Conservation (phyloP, 2,888 invertebrate species). For the Monochamus alternatus region DNA sequence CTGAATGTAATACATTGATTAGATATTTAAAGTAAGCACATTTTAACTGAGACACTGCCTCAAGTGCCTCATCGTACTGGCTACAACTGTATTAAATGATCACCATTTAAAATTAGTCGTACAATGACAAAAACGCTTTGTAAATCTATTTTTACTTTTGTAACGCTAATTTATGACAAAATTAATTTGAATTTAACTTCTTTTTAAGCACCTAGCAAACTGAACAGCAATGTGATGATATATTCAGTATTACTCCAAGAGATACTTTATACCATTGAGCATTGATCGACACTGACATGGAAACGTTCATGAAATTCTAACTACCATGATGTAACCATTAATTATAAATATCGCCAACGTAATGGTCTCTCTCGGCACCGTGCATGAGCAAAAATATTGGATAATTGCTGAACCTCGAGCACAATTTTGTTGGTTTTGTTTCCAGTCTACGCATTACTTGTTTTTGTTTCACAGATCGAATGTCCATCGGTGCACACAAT, state of each 20-base stretch:
- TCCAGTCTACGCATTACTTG: neutral
- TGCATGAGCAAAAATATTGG: constrained; percentile 21
- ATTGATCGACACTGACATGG: constrained; percentile 31
- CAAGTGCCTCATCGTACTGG: too few species aligned
- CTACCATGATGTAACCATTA: constrained; percentile 24
- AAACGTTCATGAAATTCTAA: constrained; percentile 29
- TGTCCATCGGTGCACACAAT: neutral
- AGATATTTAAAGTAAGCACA: too few species aligned
- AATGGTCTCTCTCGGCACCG: constrained; percentile 13
- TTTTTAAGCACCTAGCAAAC: neutral
- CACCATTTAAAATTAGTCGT: too few species aligned
- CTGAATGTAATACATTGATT: too few species aligned
- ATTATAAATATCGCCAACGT: constrained; percentile 26
- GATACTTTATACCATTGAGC: neutral
- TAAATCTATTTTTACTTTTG: too few species aligned
- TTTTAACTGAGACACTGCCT: too few species aligned
- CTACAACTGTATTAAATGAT: too few species aligned
- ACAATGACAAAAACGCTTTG: too few species aligned
- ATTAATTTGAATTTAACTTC: neutral
- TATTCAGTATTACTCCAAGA: neutral
- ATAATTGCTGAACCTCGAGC: constrained; percentile 17
- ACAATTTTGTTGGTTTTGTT: constrained; percentile 21
- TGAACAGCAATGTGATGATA: neutral
- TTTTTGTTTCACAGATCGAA: neutral
- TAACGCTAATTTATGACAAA: too few species aligned